Conservation (phyloP, 2,888 invertebrate species). For the Choreutis nemorana region DNA sequence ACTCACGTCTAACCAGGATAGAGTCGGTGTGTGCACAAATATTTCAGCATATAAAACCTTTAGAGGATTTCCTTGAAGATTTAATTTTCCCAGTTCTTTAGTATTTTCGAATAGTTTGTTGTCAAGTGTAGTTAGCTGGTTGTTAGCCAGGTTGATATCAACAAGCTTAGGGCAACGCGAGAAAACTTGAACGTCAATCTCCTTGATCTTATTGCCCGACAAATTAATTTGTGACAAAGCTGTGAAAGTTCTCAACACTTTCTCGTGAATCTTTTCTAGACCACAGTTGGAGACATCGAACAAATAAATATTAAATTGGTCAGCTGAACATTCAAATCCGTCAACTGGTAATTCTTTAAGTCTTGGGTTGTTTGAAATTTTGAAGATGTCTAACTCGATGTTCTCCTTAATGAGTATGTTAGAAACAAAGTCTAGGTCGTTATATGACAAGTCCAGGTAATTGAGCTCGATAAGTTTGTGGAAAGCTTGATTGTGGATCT, state of each 20-base stretch:
- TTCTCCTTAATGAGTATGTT: conserved; percentile 75
- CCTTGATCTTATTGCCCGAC: conserved; percentile 71
- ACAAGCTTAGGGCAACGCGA: conserved; percentile 65
- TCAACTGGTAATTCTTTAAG: conserved; percentile 72
- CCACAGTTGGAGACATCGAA: conserved; percentile 81
- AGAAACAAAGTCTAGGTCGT: conserved; percentile 72
- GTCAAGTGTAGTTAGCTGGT: conserved; percentile 69
- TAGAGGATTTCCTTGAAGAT: conserved; percentile 77
- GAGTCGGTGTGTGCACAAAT: conserved; percentile 68
- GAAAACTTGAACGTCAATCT: conserved; percentile 64
- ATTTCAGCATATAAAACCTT: conserved; percentile 71
- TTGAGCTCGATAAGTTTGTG: conserved; percentile 70
- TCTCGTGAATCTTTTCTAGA: conserved; percentile 67
- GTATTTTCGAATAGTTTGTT: conserved; percentile 72
- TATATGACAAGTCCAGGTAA: conserved; percentile 77
- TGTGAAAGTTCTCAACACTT: conserved; percentile 76
- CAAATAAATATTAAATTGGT: conserved; percentile 69
- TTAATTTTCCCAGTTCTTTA: conserved; percentile 69
- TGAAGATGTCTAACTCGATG: conserved; percentile 72
- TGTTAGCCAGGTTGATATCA: conserved; percentile 76
- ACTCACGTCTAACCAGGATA: conserved; percentile 75
- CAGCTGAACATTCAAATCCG: conserved; percentile 70
- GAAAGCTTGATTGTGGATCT: conserved; percentile 75
- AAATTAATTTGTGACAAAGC: conserved; percentile 72
- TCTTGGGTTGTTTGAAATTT: conserved; percentile 74